A percentile compares a stretch with the other conserved stretches of the same genome.
Evolutionary conservation across 92 coral and sea anemone genomes (phyloP).

Genomic region (Paragorgia papillata): DNA sequence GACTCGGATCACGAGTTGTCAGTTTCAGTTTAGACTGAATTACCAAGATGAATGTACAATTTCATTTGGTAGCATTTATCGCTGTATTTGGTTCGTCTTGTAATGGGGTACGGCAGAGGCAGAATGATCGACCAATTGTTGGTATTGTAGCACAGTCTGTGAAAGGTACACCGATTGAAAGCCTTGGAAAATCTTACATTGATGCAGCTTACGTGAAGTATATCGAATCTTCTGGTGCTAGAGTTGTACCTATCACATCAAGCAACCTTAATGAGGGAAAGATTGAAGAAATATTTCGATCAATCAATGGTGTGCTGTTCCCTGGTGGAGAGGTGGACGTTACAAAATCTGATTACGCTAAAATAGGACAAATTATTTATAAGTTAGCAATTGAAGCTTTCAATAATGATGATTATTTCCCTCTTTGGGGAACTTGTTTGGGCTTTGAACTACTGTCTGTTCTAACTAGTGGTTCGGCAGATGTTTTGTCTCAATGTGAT

Average conservation of each 20-base stretch:
- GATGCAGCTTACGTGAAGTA: conserved; percentile 90
- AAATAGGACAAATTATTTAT: conserved; percentile 69
- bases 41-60: neutral
- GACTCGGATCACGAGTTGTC: no score
- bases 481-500: conserved; percentile 45
- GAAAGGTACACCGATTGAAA: conserved; percentile 42
- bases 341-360: conserved; percentile 58
- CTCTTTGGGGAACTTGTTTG: conserved; percentile 85
- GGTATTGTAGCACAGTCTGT: conserved; percentile 79
- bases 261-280: conserved; percentile 55
- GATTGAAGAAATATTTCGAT: conserved; percentile 56
- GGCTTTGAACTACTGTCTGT: conserved; percentile 72
- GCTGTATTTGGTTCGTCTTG: neutral
- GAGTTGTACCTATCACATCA: conserved; percentile 68
- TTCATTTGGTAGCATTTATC: neutral
- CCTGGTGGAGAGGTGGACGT: conserved; percentile 77
- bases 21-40: no score
- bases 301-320: conserved; percentile 73
- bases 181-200: conserved; percentile 69
- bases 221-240: conserved; percentile 90
- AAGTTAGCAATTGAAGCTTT: conserved; percentile 68
- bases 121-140: conserved; percentile 71
- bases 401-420: conserved; percentile 68
- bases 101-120: neutral
- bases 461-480: neutral